Conservation (phyloP, 1,140 invertebrate species). For the Pseudobourletiella spinata region DNA sequence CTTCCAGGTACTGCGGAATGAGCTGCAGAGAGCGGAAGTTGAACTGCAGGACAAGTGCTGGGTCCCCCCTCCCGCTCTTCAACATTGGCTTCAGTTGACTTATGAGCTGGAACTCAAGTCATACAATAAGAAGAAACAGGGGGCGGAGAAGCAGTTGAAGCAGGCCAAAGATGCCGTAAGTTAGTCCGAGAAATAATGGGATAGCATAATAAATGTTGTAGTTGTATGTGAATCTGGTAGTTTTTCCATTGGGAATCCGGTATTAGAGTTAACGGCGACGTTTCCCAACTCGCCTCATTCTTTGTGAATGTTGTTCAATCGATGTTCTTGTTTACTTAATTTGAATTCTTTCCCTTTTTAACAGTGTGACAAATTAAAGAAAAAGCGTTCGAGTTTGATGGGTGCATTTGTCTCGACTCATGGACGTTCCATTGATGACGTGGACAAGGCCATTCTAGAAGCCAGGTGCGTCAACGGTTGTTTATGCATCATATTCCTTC, state of each 20-base stretch:
- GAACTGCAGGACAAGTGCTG: slow-evolving; percentile 79
- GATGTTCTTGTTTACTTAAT: too few species aligned
- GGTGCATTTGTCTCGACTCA: slow-evolving; percentile 90
- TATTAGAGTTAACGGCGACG: too few species aligned
- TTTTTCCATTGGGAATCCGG: too few species aligned
- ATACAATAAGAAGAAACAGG: slow-evolving; percentile 73
- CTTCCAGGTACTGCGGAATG: slow-evolving; percentile 61
- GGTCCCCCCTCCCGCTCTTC: slow-evolving; percentile 74
- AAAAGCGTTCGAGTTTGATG: slow-evolving; percentile 83
- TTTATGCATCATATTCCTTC: neutral
- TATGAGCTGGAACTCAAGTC: slow-evolving; percentile 85
- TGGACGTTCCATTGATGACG: slow-evolving; percentile 86
- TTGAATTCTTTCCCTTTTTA: too few species aligned
- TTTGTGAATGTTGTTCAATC: too few species aligned
- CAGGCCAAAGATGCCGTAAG: slow-evolving; percentile 78
- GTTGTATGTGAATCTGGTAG: too few species aligned
- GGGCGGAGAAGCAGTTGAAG: slow-evolving; percentile 75
- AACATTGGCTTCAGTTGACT: slow-evolving; percentile 87
- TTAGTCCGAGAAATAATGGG: neutral
- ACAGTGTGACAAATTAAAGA: slow-evolving; percentile 84
- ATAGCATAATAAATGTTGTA: neutral
- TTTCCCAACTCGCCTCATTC: too few species aligned
- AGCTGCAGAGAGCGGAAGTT: slow-evolving; percentile 73
- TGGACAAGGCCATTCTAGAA: slow-evolving; percentile 83
- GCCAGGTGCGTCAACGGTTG: slow-evolving; percentile 53